Conservation (phyloP, 2,113 vertebrate species). For the Phocoena phocoena region DNA sequence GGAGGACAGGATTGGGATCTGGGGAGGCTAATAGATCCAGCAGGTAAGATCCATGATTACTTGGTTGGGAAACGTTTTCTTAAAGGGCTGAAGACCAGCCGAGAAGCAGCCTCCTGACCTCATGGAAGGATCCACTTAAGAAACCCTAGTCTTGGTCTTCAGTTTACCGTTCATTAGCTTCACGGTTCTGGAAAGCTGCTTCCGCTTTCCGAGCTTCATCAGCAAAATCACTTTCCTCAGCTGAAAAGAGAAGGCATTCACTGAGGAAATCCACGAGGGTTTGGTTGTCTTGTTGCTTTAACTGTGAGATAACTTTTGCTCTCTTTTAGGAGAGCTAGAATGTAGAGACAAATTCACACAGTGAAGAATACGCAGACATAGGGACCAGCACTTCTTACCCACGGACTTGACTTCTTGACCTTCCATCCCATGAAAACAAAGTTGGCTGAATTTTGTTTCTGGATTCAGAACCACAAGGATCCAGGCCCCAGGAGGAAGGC, state of each 20-base stretch:
- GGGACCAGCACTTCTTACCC: neutral
- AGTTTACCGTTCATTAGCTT: neutral
- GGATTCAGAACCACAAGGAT: fast-evolving
- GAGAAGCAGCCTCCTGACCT: neutral
- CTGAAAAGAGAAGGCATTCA: neutral
- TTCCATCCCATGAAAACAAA: neutral
- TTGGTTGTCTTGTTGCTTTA: neutral
- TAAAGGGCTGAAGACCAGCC: neutral
- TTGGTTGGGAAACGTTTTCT: neutral
- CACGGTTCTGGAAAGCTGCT: neutral
- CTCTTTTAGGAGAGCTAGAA: neutral
- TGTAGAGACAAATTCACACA: neutral
- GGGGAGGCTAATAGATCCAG: neutral
- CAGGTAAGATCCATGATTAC: fast-evolving
- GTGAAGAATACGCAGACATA: neutral
- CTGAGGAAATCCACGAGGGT: neutral
- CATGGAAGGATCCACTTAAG: neutral
- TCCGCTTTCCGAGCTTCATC: neutral
- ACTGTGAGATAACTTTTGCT: neutral
- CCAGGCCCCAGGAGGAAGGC: neutral
- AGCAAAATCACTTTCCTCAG: neutral
- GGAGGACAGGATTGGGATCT: fast-evolving
- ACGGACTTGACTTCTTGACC: neutral
- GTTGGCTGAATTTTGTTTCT: neutral
- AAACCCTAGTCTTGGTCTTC: neutral